Base-by-base conservation (phyloP, 2,797 vertebrate genomes). In the Parambassis ranga region DNA sequence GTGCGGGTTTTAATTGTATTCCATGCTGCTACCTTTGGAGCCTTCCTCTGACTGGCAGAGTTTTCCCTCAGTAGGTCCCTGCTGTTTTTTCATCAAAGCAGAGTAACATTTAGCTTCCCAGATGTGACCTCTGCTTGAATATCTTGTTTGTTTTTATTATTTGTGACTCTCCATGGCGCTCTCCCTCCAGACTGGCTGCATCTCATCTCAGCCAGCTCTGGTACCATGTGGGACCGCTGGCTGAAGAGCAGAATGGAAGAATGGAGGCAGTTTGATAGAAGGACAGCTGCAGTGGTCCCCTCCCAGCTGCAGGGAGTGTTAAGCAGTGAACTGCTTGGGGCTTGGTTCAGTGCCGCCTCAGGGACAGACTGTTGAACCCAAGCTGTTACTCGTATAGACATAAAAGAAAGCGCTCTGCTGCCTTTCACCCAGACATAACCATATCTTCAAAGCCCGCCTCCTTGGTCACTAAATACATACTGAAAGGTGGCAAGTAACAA, bases 111-210 rank as follows among this genome's bases (percentile, higher is more conserved):
- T 73, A 74, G 36, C 64, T 80, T 67, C 58, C 65, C 51, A 80
- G 65, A 84, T 71, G 80, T 82, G 82, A 87, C 75, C 77, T 79
- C 60, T 36, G 66, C 73, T 61, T 65, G 10, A 76, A 79, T 82
- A 59, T 79, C 62, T 43, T 52, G 64, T 82, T 78, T 82, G 68
- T 81, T 87, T 83, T 74, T 71, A 77, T 87, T 68, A 83, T 83
- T 68, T 77, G 73, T 75, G 61, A 76, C 53, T 86, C 82, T 84
- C 60, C n/a, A 9, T 7, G 24, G 56, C 63, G 59, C 55, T 76
- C 46, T 66, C 57, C 57, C 63, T 68, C 33, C 60, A 69, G 58
- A 79, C 53, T 43, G 65, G 39, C 31, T 64, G 55, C 65, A 64
- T 66, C 56, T 83, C 52, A 74, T 75, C 55, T 65, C 37, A 63